A percentile compares a stretch with the other conserved stretches of the same genome.
Conservation (phyloP, 2,797 vertebrate genomes). For the Amblyopsis hoosieri region DNA sequence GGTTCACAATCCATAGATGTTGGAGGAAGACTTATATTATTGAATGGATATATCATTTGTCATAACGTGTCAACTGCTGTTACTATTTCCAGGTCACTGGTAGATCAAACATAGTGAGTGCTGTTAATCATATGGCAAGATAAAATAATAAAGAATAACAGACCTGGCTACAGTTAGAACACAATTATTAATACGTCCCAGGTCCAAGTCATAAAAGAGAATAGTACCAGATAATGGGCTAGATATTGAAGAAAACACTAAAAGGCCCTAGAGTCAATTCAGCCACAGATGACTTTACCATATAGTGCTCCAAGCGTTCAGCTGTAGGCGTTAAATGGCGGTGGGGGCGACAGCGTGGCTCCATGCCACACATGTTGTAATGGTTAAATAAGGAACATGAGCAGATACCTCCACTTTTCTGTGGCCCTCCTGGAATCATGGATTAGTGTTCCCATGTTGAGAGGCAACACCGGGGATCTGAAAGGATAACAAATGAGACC, state of each 20-base stretch:
- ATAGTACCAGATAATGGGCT: constrained; percentile 15
- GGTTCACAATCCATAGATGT: too few species aligned
- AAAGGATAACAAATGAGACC: constrained; percentile 66
- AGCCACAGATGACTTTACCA: constrained; percentile 28
- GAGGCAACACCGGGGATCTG: constrained; percentile 49
- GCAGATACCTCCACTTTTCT: constrained; percentile 45
- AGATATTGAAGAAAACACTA: constrained; percentile 31
- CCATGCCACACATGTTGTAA: constrained; percentile 57
- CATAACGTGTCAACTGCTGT: constrained; percentile 14
- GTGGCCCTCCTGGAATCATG: constrained; percentile 44
- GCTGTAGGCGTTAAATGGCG: constrained; percentile 34
- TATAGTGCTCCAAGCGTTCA: constrained; percentile 20
- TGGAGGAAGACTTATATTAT: background rate
- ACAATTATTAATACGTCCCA: constrained; percentile 33
- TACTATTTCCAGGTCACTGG: constrained; percentile 34
- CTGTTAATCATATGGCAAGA: constrained; percentile 9
- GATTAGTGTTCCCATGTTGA: constrained; percentile 52
- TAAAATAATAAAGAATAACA: constrained; percentile 11
- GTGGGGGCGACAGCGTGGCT: constrained; percentile 42
- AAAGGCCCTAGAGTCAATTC: constrained; percentile 41
- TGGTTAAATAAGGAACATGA: constrained; percentile 46
- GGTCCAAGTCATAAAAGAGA: constrained; percentile 29
- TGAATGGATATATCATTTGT: constrained; percentile 28
- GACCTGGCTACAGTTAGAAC: constrained; percentile 7
- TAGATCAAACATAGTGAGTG: constrained; percentile 2